Evolutionary conservation across 2,113 vertebrate species (phyloP).

Genomic region (Apteryx mantelli): DNA sequence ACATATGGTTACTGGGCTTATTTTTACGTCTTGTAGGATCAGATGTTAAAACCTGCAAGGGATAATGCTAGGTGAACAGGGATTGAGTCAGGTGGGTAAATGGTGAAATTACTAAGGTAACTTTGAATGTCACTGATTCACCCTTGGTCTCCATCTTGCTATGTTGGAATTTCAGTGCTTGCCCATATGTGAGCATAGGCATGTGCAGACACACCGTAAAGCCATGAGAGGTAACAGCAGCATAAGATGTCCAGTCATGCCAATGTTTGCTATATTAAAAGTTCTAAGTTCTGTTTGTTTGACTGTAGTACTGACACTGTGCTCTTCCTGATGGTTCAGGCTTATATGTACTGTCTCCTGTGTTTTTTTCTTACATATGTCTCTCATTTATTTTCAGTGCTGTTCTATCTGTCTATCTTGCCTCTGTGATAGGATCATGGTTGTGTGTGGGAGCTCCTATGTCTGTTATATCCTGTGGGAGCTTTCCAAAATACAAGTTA

Average conservation of each 20-base stretch:
- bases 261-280: neutral
- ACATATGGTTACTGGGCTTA: neutral
- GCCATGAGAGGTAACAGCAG: neutral
- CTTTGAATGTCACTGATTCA: neutral
- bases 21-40: neutral
- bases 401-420: neutral
- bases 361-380: neutral
- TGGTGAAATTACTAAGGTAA: neutral
- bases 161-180: neutral
- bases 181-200: neutral
- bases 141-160: neutral
- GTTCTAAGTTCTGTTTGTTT: neutral
- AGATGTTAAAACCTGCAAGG: neutral
- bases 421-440: neutral
- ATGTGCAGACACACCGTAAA: neutral
- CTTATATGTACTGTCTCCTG: neutral
- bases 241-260: neutral
- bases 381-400: neutral
- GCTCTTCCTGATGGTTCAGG: neutral
- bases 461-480: slow-evolving; percentile 4
- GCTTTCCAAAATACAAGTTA: neutral
- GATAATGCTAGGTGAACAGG: neutral
- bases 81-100: neutral
- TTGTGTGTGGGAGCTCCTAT: neutral
- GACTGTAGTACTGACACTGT: neutral